Evolutionary conservation across 2,113 vertebrate genomes (phyloP), one percentile per base, ranked within the genome.

Genomic region (Abramis brama): DNA sequence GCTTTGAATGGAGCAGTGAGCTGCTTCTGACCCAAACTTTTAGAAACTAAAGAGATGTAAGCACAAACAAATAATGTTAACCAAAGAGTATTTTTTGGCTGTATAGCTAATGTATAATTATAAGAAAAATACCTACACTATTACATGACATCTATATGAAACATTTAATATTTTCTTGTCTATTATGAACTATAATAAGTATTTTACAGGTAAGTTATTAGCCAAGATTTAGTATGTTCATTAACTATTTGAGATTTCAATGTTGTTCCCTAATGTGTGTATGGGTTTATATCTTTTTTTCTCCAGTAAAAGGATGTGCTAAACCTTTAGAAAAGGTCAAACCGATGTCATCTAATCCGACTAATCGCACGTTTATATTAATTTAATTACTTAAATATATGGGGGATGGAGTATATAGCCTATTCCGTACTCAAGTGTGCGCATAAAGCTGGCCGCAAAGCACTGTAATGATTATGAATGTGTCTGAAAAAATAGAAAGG

Each of bases 1-100:
- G 96, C 94, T 91, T 95, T 95, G 88, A 99, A 98, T 4, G 97
- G 95, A 89, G 97, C 94, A 87, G 96, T 96, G 47, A 97, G 95
- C 0, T 95, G 96, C 93, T 97, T 99, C 19, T 96, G 94, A 84
- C 96, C 98, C 55, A 99, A 92, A 87, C 94, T 92, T 94, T 97
- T 99, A 91, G 96, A 96, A 89, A 97, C 98, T 98, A 70, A 8
- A 75, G 84, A 84, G 92, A 43, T 64, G 50, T 19, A 73, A 21
- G 4, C 27, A 52, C 33, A 81, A n/a, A 39, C 19, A 50, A 74
- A 50, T 62, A 3, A 11, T 6, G 60, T 13, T 21, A 27, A 68
- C 57, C 36, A 55, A 39, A 23, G 27, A 36, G 2, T 4, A 57
- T 23, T 57, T 57, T 57, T 50, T 50, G 10, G 27, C 77, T 86